A percentile compares a stretch with the other conserved stretches of the same genome.
phyloP scores from a whole-genome alignment of 2,888 invertebrate species.

The Andrena praecox region DNA sequence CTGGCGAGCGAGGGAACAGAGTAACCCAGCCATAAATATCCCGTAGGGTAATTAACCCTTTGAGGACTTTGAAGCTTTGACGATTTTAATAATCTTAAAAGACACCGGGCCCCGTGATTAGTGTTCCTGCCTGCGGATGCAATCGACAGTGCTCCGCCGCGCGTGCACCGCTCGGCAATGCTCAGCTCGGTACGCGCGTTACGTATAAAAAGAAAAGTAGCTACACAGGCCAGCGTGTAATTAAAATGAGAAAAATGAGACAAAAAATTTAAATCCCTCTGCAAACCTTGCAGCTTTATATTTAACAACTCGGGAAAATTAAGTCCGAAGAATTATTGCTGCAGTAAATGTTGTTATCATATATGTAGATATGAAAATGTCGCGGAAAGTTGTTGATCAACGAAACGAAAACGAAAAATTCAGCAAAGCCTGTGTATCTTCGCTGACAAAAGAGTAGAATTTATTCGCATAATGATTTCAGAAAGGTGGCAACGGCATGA shows the following conservation, averaged over 20 bases:
- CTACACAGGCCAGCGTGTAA: slow-evolving; percentile 25
- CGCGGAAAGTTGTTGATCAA: too few relatives aligned
- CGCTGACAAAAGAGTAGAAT: not conserved
- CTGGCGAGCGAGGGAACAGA: slow-evolving; percentile 69
- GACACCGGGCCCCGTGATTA: slow-evolving; percentile 80
- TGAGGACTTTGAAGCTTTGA: slow-evolving; percentile 83
- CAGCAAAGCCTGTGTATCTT: not conserved
- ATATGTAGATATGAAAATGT: too few relatives aligned
- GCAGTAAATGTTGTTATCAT: too few relatives aligned
- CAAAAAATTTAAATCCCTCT: too few relatives aligned
- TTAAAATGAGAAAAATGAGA: not conserved
- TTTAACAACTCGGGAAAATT: too few relatives aligned
- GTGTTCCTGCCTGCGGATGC: slow-evolving; percentile 77
- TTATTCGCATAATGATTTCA: not conserved
- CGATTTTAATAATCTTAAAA: slow-evolving; percentile 84
- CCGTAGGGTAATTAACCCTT: slow-evolving; percentile 84
- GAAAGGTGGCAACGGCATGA: not conserved
- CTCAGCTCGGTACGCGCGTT: slow-evolving; percentile 61
- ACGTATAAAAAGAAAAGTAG: slow-evolving; percentile 49
- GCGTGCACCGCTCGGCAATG: slow-evolving; percentile 54
- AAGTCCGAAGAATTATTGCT: too few relatives aligned
- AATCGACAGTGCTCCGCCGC: slow-evolving; percentile 74
- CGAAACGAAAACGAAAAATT: not conserved
- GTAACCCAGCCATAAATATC: slow-evolving; percentile 81
- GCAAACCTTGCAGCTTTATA: too few relatives aligned